These are phyloP conservation scores for Channa argus DNA, from an alignment of 2,113 vertebrate genomes.

Conservation along the genomic window DNA sequence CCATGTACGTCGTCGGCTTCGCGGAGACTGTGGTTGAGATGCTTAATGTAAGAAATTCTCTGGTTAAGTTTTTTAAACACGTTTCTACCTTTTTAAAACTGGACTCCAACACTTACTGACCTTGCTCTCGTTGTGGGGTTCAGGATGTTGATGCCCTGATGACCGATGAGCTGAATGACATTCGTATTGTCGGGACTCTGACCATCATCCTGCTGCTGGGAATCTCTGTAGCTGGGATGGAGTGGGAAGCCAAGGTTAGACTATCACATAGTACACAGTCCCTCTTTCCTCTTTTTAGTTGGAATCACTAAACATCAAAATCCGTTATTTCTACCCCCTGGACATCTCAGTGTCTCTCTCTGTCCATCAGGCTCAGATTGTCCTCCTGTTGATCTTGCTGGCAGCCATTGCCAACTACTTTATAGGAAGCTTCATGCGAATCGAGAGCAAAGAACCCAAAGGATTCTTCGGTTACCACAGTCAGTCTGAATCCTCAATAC, in stretches of 20 bases:
- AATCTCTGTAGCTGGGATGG: slow-evolving; percentile 98
- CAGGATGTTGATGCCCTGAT: slow-evolving; percentile 92
- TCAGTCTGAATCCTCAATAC: slow-evolving; percentile 62
- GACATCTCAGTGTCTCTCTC: not conserved
- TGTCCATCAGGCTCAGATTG: slow-evolving; percentile 89
- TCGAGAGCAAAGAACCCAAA: slow-evolving; percentile 90
- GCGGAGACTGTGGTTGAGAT: slow-evolving; percentile 97
- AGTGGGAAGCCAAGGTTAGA: slow-evolving; percentile 97
- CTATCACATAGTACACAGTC: not conserved
- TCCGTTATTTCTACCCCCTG: no score
- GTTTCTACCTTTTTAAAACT: accelerated
- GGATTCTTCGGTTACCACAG: slow-evolving; percentile 95
- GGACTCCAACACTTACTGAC: accelerated
- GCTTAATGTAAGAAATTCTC: slow-evolving; percentile 86
- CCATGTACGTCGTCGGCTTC: slow-evolving; percentile 99
- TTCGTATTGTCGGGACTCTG: slow-evolving; percentile 95
- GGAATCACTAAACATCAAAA: no score
- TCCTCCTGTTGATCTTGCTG: slow-evolving; percentile 92
- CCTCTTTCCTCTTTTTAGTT: no score
- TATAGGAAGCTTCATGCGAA: slow-evolving; percentile 91
- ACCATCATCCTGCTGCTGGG: slow-evolving; percentile 93
- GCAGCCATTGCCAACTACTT: slow-evolving; percentile 91
- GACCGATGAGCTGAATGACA: slow-evolving; percentile 94
- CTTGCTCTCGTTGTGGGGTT: slow-evolving; percentile 11
- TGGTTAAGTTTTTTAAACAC: accelerated